These are phyloP conservation scores for Actenoides lindsayi DNA, from an alignment of 2,113 vertebrate species.

Conservation along the genomic window DNA sequence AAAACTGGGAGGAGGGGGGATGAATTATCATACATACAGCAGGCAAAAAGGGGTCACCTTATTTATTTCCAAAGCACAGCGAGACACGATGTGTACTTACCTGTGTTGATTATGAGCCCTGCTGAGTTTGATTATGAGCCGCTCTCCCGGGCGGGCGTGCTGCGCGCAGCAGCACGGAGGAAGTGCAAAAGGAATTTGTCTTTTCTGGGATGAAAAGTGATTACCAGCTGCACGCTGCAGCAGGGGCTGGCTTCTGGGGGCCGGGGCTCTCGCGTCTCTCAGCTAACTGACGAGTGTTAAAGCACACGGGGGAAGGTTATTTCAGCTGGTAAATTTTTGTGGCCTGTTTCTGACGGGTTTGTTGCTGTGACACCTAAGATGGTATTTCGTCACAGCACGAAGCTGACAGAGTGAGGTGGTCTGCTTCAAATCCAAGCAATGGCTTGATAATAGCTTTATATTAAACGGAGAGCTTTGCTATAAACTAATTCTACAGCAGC, in stretches of 20 bases:
- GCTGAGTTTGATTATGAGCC: conserved; percentile 36
- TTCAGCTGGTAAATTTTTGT: background rate
- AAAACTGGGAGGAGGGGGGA: background rate
- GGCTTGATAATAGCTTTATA: background rate
- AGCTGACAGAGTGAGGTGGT: background rate
- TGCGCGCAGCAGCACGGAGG: background rate
- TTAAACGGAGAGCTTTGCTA: background rate
- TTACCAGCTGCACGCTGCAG: background rate
- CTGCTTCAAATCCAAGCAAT: background rate
- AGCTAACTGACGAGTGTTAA: background rate
- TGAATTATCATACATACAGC: background rate
- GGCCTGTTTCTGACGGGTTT: background rate
- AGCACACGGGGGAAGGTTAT: background rate
- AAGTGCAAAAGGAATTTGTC: conserved; percentile 10
- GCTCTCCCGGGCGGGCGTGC: background rate
- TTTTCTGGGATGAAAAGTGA: background rate
- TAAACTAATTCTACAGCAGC: background rate
- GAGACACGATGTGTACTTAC: background rate
- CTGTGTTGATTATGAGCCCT: conserved; percentile 11
- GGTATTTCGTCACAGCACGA: background rate
- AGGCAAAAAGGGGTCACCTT: background rate
- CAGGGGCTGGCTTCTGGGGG: background rate
- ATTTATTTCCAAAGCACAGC: background rate
- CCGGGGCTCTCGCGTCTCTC: background rate
- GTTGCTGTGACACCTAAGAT: background rate